Base-by-base conservation (phyloP, 2,797 vertebrate species). In the Scolopax bukidnonensis region DNA sequence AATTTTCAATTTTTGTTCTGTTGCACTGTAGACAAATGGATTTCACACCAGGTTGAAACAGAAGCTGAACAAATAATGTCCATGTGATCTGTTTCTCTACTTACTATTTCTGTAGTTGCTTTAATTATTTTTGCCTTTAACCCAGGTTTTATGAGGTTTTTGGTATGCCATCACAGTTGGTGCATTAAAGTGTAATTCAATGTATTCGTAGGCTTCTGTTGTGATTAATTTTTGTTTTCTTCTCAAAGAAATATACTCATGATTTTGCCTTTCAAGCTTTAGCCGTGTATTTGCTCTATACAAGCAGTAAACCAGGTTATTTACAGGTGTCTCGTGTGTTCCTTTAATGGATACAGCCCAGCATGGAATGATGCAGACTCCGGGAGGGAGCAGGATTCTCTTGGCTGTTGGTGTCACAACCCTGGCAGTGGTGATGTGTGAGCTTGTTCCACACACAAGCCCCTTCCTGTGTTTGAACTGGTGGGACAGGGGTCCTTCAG, bases 21-120 rank as follows among this genome's bases (percentile, higher is more conserved):
- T 81, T 81, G 12, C 11, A 11, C 30, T 76, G 80, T 43, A 70
- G 50, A 38, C 17, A 25, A 67, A 11, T 76, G 48, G 30, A 20
- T 84, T 90, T 91, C 59, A 60, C n/a, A 30, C 61, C n/a, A 32
- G 28, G 71, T 90, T 93, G 61, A 69, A 90, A 54, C 18, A 73
- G 67, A 76, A 73, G 28, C 77, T 92, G 51, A 53, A 53, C 78
- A 36, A 48, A 61, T 25, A 67, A 48, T 27, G 10, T 24, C 33
- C 54, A 78, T 50, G 41, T 1, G 4, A 7, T 61, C 17, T 53
- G 27, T 53, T 53, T 30, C 51, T 53, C 51, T 53, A 53, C 51
- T 53, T 28, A 11, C 25, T 53, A 53, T 53, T 53, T 53, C 28
- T 53, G 51, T 53, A 30, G 47, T 47, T 59, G 27, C 23, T 61